Percentiles rank a stretch among this genome's conserved stretches.
Evolutionary conservation across 2,797 vertebrate species (phyloP).

Genomic region (Gallinago solitaria): DNA sequence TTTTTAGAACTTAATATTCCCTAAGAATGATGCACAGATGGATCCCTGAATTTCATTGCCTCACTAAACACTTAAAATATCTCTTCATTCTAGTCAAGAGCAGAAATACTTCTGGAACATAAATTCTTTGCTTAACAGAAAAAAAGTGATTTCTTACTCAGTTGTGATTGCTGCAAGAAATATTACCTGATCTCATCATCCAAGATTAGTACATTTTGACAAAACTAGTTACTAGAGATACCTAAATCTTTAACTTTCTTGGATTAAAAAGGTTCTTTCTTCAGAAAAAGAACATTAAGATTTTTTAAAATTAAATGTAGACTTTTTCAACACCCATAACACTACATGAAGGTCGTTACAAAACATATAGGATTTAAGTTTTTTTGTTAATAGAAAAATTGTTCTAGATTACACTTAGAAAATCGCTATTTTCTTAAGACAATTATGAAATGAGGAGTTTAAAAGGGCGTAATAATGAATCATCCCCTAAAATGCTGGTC

Average conservation of each 20-base stretch:
- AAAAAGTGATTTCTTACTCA: not conserved
- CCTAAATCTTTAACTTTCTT: not conserved
- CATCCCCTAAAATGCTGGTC: not conserved
- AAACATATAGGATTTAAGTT: not conserved
- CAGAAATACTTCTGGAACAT: not conserved
- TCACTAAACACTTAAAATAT: slow-evolving; percentile 27
- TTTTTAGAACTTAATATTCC: not conserved
- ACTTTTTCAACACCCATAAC: not conserved
- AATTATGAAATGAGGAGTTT: not conserved
- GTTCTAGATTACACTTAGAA: not conserved
- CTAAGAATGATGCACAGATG: slow-evolving; percentile 47
- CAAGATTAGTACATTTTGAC: not conserved
- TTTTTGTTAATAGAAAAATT: not conserved
- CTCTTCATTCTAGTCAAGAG: not conserved
- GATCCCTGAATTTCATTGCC: slow-evolving; percentile 3
- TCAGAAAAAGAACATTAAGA: not conserved
- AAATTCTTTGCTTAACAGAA: not conserved
- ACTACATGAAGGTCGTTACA: not conserved
- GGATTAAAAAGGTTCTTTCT: not conserved
- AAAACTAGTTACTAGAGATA: not conserved
- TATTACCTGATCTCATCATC: not conserved
- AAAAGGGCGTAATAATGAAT: not conserved
- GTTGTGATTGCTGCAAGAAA: not conserved
- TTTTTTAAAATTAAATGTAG: not conserved
- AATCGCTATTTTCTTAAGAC: not conserved